Evolutionary conservation across 2,113 vertebrate species (phyloP).

Genomic region (Hypocryptadius cinnamomeus): DNA sequence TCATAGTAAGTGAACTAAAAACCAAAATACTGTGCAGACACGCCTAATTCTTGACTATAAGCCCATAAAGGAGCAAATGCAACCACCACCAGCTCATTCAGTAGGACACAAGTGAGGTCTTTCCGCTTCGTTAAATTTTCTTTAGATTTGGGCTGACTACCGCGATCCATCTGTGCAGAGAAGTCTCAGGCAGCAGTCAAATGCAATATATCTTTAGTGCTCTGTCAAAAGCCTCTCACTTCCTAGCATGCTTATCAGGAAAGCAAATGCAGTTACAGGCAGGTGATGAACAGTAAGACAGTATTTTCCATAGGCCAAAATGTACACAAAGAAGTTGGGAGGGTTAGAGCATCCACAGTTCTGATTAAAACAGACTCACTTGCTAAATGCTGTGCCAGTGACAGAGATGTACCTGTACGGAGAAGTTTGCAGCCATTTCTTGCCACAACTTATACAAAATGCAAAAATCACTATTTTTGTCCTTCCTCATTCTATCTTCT

Average conservation of each 20-base stretch:
- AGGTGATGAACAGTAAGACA: neutral
- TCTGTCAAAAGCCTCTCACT: conserved; percentile 14
- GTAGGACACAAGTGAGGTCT: neutral
- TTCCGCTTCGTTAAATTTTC: conserved; percentile 13
- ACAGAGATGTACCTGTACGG: neutral
- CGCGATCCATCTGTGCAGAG: conserved; percentile 2
- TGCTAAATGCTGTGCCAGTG: neutral
- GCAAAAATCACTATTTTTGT: neutral
- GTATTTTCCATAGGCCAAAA: neutral
- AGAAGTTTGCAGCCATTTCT: neutral
- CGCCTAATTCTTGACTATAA: neutral
- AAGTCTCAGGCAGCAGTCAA: conserved; percentile 27
- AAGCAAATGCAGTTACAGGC: neutral
- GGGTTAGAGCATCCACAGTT: neutral
- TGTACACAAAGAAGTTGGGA: rapidly evolving
- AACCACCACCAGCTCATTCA: neutral
- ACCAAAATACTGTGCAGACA: neutral
- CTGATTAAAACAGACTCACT: neutral
- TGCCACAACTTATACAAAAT: neutral
- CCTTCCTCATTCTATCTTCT: neutral
- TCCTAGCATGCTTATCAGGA: neutral
- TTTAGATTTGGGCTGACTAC: conserved; percentile 23
- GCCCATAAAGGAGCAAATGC: neutral
- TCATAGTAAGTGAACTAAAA: neutral
- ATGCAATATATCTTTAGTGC: neutral